phyloP scores from a whole-genome alignment of 2,113 vertebrate species.

The Fregata magnificens region DNA sequence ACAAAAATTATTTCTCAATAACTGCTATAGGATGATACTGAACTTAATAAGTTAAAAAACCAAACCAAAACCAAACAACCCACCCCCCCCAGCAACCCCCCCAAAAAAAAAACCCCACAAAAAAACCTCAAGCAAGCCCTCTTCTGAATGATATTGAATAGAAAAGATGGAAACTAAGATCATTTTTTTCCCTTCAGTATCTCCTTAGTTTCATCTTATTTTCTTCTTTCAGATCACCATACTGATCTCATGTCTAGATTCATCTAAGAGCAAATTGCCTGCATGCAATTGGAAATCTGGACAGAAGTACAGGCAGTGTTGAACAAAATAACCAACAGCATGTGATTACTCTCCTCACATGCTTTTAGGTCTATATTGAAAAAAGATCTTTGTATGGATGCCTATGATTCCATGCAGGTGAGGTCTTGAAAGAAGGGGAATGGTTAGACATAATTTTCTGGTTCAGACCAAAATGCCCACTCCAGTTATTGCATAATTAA shows the following conservation, averaged over 20 bases:
- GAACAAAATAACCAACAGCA: background rate
- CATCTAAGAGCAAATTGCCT: background rate
- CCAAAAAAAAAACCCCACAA: background rate
- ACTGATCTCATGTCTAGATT: background rate
- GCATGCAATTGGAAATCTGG: background rate
- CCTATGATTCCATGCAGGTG: background rate
- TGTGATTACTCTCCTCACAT: background rate
- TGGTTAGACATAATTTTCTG: background rate
- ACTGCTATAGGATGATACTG: background rate
- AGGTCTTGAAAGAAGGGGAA: background rate
- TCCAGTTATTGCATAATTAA: background rate
- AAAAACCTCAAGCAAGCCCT: background rate
- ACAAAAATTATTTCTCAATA: background rate
- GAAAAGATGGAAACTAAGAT: background rate
- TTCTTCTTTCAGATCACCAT: background rate
- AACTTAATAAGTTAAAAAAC: background rate
- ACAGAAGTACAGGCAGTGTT: background rate
- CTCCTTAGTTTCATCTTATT: background rate
- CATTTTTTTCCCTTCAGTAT: background rate
- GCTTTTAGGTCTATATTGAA: background rate
- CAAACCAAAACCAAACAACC: background rate
- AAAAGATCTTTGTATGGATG: background rate
- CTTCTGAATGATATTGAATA: background rate
- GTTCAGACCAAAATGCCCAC: background rate
- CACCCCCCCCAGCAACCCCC: background rate